Evolutionary conservation across 2,888 invertebrate genomes (phyloP), one percentile per base, ranked within the genome.

Genomic region (Camponotus fellah): DNA sequence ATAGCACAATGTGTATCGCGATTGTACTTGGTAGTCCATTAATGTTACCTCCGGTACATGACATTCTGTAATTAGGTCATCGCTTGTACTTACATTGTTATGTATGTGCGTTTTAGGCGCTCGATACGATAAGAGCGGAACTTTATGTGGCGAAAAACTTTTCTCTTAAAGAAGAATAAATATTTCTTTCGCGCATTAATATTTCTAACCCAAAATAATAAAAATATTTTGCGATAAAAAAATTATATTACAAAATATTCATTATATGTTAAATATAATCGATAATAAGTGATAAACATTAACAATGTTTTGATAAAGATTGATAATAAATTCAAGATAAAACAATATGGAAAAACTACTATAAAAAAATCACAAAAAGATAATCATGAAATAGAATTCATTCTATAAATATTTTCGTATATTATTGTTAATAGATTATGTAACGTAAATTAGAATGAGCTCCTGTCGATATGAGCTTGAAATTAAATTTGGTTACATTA

Each of bases 1-100:
- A 84, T 64, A 84, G 62, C 76, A 68, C 82, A 80, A 75, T 81
- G n/a, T 53, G 65, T 84, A 77, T 66, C 85, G 14, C 60, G 87
- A 82, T 90, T 86, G 82, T 83, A 84, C 82, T 81, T 21, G 84
- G 85, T 82, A 81, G 85, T 82, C 79, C 86, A 87, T 90, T 87
- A 90, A 86, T 79, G 86, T 84, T 83, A 84, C 85, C 72, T 74
- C 79, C 46, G 72, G 84, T 82, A 84, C 83, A 85, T 86, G 85
- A 90, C 76, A 82, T 82, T 53, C 80, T 76, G 84, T 90, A 90
- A 90, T 90, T 88, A 84, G 89, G 90, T 87, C 90, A 88, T 85
- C 87, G 85, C 79, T 84, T 82, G 81, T 62, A 65, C 79, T 74
- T 77, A 62, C 77, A 72, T 49, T 64, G 81, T 85, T 84, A 75